Evolutionary conservation across 2,113 vertebrate species (phyloP).

Genomic region (Caranx melampygus): DNA sequence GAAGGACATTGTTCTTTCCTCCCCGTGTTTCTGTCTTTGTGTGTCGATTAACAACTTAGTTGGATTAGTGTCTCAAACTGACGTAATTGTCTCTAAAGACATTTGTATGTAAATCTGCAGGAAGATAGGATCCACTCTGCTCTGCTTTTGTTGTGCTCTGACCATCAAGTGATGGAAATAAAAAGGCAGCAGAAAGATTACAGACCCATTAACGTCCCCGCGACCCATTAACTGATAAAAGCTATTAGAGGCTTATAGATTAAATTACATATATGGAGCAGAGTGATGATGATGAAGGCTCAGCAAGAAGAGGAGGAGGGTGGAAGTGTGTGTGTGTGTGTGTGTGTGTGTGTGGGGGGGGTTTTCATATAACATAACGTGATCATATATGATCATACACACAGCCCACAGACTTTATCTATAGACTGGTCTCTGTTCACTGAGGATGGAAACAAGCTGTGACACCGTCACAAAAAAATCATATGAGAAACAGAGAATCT

Average conservation of each 20-base stretch:
- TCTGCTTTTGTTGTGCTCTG: slow-evolving; percentile 63
- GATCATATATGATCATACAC: too few relatives aligned
- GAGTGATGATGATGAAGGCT: slow-evolving; percentile 49
- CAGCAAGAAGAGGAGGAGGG: slow-evolving; percentile 41
- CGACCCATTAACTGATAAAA: slow-evolving; percentile 81
- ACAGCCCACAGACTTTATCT: too few relatives aligned
- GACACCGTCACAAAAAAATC: too few relatives aligned
- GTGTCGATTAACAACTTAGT: slow-evolving; percentile 67
- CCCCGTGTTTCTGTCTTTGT: slow-evolving; percentile 18
- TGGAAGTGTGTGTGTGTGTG: neutral
- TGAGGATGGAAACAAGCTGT: too few relatives aligned
- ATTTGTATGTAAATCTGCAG: slow-evolving; percentile 74
- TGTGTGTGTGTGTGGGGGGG: neutral
- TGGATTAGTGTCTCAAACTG: slow-evolving; percentile 71
- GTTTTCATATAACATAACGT: neutral
- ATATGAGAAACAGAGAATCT: too few relatives aligned
- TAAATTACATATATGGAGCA: slow-evolving; percentile 74
- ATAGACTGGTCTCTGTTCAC: too few relatives aligned
- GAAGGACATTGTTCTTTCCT: too few relatives aligned
- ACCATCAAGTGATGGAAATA: slow-evolving; percentile 77
- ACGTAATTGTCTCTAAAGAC: slow-evolving; percentile 71
- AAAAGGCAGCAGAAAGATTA: slow-evolving; percentile 77
- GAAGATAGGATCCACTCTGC: slow-evolving; percentile 71
- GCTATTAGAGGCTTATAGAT: slow-evolving; percentile 81
- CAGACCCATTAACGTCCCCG: slow-evolving; percentile 73